Evolutionary conservation across 2,888 invertebrate genomes (phyloP), one percentile per base, ranked within the genome.

Genomic region (Melinopterus prodromus): DNA sequence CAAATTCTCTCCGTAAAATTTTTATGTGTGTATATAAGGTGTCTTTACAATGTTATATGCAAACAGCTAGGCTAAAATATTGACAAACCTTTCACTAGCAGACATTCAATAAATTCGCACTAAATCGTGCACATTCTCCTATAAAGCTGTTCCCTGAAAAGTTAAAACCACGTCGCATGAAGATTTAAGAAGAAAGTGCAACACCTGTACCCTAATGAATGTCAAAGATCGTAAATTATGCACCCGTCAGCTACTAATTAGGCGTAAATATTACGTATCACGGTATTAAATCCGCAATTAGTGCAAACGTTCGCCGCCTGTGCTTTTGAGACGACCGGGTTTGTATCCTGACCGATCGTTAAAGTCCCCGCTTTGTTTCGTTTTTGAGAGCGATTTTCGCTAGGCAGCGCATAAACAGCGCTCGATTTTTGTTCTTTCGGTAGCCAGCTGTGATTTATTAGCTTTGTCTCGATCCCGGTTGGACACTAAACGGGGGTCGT

Each of bases 321-420:
- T 74, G 26, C 35, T 35, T 37, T 74, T 35, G 26, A 74, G 36
- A 37, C 35, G 36, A 35, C 35, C n/a, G n/a, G 36, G 74, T 74
- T 74, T 37, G 9, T 37, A n/a, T 74, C 36, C 36, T 37, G 74
- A 74, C 74, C 36, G 26, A 35, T n/a, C 74, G 36, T 74, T 35
- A 37, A n/a, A 74, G 74, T 74, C 74, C 35, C 74, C 36, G 74
- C 35, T 74, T 74, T 71, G 35, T 74, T 37, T 74, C 74, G 36
- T 74, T 74, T 74, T 74, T 74, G 74, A 74, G 74, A 35, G 36
- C 74, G 36, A 74, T 74, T 53, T 74, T 74, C 74, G 74, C 74
- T 37, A 53, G 74, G 74, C 74, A 36, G 35, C 71, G n/a, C 71
- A 36, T 74, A 74, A 74, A 74, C 53, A 53, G 53, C 53, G 36